Base-by-base conservation (phyloP, 1,140 invertebrate genomes). In the Drosophila parvula region DNA sequence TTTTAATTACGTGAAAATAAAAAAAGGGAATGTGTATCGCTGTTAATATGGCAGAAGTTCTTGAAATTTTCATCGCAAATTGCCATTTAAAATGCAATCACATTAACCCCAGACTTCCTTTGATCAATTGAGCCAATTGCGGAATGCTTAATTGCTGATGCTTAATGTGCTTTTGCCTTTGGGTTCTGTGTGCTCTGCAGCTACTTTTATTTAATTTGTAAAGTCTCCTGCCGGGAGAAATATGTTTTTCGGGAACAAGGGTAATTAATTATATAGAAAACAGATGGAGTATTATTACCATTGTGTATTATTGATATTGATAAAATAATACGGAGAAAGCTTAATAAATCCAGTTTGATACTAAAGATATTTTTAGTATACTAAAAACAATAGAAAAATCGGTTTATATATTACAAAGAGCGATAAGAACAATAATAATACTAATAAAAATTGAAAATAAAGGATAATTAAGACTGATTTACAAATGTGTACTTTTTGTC, bases 1-100 rank as follows among this genome's bases (percentile, higher is more conserved):
- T 83, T 88, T 79, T 88, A 86, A 88, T 86, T 86, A 69, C 62
- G 47, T 71, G 58, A 50, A 70, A 47, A 64, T 43, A 36, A 47
- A 38, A 63, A 22, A 16, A 30, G 43, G 48, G 55, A 55, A n/a
- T 38, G 41, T 74, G 55, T 73, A 51, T 73, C 30, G 70, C 70
- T 74, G 67, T 74, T 74, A 74, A 74, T 82, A 64, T 84, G 53
- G 47, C 61, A 67, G 60, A 62, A 78, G 63, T 53, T 50, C 62
- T 45, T 61, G 38, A 70, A 53, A 62, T 38, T 53, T 62, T 53
- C 47, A 57, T 67, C 55, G 68, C 68, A 53, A 73, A 78, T 55
- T 78, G 67, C 32, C 51, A 61, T 71, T 71, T 59, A 71, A 71
- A 71, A 71, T 59, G 65, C 69, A 71, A 71, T 71, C 69, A 59